Percentiles rank a stretch among this genome's conserved stretches.
Conservation (phyloP, 2,888 invertebrate species). For the Aphelenchoides bicaudatus region DNA sequence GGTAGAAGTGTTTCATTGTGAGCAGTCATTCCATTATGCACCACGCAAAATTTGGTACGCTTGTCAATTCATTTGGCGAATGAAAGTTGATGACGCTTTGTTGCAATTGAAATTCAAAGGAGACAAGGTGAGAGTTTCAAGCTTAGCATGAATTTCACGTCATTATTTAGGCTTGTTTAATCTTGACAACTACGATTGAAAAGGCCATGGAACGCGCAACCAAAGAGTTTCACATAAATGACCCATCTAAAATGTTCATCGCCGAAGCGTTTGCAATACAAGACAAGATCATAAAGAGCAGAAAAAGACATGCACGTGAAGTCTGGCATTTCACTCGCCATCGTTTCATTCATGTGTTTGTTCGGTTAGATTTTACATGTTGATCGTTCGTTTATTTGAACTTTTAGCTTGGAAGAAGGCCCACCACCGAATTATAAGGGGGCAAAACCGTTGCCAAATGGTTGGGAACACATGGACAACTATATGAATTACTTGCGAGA, state of each 20-base stretch:
- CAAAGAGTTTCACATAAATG: conserved; percentile 53
- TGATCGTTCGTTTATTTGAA: background rate
- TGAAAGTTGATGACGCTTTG: conserved; percentile 54
- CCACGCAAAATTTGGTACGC: conserved; percentile 56
- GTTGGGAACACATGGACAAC: conserved; percentile 54
- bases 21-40: conserved; percentile 44
- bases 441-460: conserved; percentile 30
- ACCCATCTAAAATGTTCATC: conserved; percentile 49
- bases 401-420: conserved; percentile 51
- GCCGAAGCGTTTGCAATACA: conserved; percentile 57
- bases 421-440: conserved; percentile 28
- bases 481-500: conserved; percentile 54
- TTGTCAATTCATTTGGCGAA: conserved; percentile 52
- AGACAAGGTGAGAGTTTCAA: conserved; percentile 17
- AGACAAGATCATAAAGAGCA: conserved; percentile 52
- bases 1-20: conserved; percentile 41
- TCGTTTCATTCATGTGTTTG: conserved; percentile 55
- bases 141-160: conserved; percentile 4
- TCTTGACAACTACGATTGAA: conserved; percentile 46
- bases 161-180: conserved; percentile 33
- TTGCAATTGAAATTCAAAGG: conserved; percentile 45
- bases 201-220: conserved; percentile 51
- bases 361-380: conserved; percentile 32
- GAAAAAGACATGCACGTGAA: conserved; percentile 55
- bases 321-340: conserved; percentile 50